A percentile compares a stretch with the other conserved stretches of the same genome.
Conservation (phyloP, 2,113 vertebrate genomes). For the Pelodiscus sinensis region DNA sequence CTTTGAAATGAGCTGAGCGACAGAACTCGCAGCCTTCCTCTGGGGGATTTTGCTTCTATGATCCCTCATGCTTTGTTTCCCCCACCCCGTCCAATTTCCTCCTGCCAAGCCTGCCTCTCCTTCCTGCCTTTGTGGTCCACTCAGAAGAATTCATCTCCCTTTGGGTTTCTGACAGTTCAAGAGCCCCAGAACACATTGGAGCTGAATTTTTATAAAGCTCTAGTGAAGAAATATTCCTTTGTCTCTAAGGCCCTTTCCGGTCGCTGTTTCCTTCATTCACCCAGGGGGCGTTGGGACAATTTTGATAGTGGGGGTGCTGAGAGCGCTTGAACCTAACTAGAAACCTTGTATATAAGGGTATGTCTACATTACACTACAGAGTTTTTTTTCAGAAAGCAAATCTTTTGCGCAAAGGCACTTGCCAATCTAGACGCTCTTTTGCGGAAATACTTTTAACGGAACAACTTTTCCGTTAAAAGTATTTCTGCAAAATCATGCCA, state of each 20-base stretch:
- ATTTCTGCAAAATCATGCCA: too few species aligned
- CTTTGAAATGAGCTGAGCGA: not conserved
- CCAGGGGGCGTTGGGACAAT: too few species aligned
- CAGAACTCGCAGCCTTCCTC: not conserved
- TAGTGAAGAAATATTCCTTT: rapidly evolving
- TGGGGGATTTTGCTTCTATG: not conserved
- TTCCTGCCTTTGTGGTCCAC: not conserved
- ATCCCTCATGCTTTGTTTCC: not conserved
- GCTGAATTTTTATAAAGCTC: constrained; percentile 7
- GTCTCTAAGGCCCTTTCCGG: not conserved
- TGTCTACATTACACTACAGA: too few species aligned
- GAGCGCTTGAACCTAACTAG: too few species aligned
- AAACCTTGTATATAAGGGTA: too few species aligned
- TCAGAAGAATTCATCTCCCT: not conserved
- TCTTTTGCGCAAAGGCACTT: too few species aligned
- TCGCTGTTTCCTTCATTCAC: not conserved
- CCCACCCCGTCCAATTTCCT: not conserved
- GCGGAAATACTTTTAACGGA: too few species aligned
- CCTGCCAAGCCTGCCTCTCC: not conserved
- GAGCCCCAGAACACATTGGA: not conserved
- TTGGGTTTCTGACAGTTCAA: not conserved
- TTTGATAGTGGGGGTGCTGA: too few species aligned
- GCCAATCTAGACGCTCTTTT: too few species aligned
- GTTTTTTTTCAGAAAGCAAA: too few species aligned
- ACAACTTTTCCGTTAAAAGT: too few species aligned